Evolutionary conservation across 2,113 vertebrate species (phyloP).

Genomic region (Clarias batrachus): DNA sequence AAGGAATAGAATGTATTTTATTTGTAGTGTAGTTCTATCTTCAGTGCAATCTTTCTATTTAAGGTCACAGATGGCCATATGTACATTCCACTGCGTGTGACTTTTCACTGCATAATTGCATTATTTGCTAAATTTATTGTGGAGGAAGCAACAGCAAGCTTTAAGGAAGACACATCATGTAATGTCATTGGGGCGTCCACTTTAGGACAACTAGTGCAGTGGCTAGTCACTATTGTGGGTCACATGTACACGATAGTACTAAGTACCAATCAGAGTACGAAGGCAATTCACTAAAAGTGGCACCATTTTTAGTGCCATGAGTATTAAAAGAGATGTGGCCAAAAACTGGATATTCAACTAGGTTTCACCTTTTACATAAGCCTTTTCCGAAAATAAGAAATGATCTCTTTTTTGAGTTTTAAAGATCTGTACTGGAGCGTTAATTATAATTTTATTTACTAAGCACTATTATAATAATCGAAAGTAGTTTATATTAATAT

Average conservation of each 20-base stretch:
- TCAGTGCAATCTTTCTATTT: no score
- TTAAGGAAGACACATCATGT: background rate
- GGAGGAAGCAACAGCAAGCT: background rate
- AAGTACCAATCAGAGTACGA: background rate
- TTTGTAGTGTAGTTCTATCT: no score
- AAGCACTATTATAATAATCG: background rate
- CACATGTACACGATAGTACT: background rate
- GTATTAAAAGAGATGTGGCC: background rate
- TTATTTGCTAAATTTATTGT: background rate
- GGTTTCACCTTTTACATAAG: background rate
- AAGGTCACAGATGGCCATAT: no score
- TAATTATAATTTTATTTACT: slow-evolving; percentile 29
- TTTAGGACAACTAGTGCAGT: slow-evolving; percentile 7
- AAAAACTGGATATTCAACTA: background rate
- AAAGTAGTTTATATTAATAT: background rate
- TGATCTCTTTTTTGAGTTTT: background rate
- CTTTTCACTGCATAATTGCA: no score
- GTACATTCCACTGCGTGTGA: no score
- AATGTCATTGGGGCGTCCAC: slow-evolving; percentile 14
- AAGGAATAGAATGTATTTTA: no score
- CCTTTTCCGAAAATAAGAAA: background rate
- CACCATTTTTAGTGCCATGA: background rate
- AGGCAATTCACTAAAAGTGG: background rate
- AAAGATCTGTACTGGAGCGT: background rate
- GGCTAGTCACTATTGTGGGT: background rate